Evolutionary conservation across 92 coral and sea anemone species (phyloP).

Genomic region (Zoanthus sociatus): DNA sequence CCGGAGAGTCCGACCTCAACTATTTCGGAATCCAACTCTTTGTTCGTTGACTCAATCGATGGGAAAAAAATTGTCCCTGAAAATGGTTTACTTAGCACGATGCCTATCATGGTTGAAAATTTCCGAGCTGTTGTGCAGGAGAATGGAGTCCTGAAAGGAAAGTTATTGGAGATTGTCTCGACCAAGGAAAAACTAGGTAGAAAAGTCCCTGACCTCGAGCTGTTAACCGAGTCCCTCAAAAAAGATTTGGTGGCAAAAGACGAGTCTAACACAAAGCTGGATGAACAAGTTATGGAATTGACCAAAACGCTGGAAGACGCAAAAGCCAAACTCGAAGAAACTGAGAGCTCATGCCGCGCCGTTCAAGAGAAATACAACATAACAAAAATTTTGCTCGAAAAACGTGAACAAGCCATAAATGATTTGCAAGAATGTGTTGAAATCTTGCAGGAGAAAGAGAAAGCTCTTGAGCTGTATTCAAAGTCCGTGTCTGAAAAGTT

Average conservation of each 20-base stretch:
- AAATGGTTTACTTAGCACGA: constrained; percentile 72
- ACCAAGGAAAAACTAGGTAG: constrained; percentile 72
- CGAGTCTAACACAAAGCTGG: constrained; percentile 50
- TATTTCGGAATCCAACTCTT: constrained; percentile 60
- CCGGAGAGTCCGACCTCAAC: constrained; percentile 83
- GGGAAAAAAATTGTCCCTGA: constrained; percentile 52
- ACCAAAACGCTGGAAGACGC: constrained; percentile 64
- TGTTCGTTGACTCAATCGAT: constrained; percentile 59
- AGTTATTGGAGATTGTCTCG: constrained; percentile 53
- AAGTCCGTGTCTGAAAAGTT: constrained; percentile 82
- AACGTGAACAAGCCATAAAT: constrained; percentile 69
- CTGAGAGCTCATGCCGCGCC: constrained; percentile 57
- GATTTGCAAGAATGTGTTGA: constrained; percentile 78
- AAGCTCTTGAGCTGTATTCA: constrained; percentile 76
- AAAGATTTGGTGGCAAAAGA: constrained; percentile 71
- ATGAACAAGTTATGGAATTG: constrained; percentile 54
- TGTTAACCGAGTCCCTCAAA: constrained; percentile 66
- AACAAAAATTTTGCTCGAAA: constrained; percentile 55
- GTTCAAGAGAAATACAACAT: constrained; percentile 67
- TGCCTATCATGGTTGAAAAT: constrained; percentile 89
- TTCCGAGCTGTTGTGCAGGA: constrained; percentile 85
- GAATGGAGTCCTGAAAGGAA: constrained; percentile 69
- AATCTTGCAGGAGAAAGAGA: constrained; percentile 81
- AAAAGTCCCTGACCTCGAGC: constrained; percentile 67
- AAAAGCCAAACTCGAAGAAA: constrained; percentile 49